A percentile compares a stretch with the other conserved stretches of the same genome.
Conservation (phyloP, 1,140 invertebrate genomes). For the Muscidifurax raptorellus region DNA sequence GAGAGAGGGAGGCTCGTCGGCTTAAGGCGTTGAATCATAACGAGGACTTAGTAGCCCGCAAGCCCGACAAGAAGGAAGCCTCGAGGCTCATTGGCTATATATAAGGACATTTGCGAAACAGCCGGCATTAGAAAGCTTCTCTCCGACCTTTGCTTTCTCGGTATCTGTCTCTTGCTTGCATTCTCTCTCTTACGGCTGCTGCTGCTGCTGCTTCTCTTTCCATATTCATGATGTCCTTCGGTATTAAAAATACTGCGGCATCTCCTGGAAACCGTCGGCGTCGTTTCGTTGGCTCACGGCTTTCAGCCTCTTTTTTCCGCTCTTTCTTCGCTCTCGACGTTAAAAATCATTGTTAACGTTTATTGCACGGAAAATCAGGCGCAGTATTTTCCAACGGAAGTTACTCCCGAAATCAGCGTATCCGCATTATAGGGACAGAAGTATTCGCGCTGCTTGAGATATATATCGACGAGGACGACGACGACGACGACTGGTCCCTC, state of each 20-base stretch:
- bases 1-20: slow-evolving; percentile 57
- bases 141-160: slow-evolving; percentile 35
- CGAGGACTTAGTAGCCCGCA: slow-evolving; percentile 70
- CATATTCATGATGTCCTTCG: slow-evolving; percentile 67
- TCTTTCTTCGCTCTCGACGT: neutral
- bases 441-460: slow-evolving; percentile 70
- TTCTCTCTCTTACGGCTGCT: slow-evolving; percentile 8
- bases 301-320: neutral
- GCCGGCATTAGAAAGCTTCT: slow-evolving; percentile 59
- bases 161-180: neutral
- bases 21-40: slow-evolving; percentile 74
- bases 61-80: slow-evolving; percentile 70
- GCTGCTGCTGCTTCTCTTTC: slow-evolving; percentile 44
- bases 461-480: slow-evolving; percentile 49
- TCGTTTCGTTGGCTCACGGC: slow-evolving; percentile 28
- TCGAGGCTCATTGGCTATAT: slow-evolving; percentile 59
- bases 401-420: slow-evolving; percentile 57
- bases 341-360: neutral
- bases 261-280: slow-evolving; percentile 46
- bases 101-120: slow-evolving; percentile 61
- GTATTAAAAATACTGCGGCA: slow-evolving; percentile 62
- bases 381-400: too few species aligned
- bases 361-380: neutral
- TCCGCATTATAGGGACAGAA: slow-evolving; percentile 75
- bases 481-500: slow-evolving; percentile 19